phyloP scores from a whole-genome alignment of 2,113 vertebrate species.

The Marcusenius ussheri region DNA sequence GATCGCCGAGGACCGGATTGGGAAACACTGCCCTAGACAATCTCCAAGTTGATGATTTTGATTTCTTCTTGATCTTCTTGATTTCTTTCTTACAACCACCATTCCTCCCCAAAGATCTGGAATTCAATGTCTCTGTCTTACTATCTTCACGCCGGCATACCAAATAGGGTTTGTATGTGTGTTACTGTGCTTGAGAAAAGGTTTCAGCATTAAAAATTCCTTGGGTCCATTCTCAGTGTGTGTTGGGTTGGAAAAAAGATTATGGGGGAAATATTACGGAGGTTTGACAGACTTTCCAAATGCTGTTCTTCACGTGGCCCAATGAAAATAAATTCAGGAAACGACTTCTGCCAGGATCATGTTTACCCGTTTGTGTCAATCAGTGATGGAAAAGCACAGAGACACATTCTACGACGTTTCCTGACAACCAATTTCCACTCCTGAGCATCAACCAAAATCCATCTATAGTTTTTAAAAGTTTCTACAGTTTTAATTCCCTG shows the following conservation, averaged over 20 bases:
- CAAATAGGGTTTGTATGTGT: not conserved
- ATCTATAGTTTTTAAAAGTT: not conserved
- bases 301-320: not conserved
- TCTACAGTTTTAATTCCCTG: not conserved
- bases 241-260: not conserved
- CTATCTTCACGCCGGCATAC: not conserved
- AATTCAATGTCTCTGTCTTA: not conserved
- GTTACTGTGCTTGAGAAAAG: not conserved
- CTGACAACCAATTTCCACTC: not conserved
- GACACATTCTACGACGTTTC: not conserved
- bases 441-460: not conserved
- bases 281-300: not conserved
- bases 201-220: not conserved
- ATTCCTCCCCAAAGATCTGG: not conserved
- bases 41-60: not conserved
- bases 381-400: not conserved
- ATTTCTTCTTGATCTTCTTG: not conserved
- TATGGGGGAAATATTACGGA: not conserved
- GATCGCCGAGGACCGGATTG: not conserved
- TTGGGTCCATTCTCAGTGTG: not conserved
- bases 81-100: not conserved
- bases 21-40: not conserved
- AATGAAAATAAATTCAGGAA: not conserved
- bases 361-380: not conserved
- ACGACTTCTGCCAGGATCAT: not conserved